Percentiles rank a stretch among this genome's conserved stretches.
Evolutionary conservation across 2,888 invertebrate species (phyloP).

Genomic region (Ophraella communa): DNA sequence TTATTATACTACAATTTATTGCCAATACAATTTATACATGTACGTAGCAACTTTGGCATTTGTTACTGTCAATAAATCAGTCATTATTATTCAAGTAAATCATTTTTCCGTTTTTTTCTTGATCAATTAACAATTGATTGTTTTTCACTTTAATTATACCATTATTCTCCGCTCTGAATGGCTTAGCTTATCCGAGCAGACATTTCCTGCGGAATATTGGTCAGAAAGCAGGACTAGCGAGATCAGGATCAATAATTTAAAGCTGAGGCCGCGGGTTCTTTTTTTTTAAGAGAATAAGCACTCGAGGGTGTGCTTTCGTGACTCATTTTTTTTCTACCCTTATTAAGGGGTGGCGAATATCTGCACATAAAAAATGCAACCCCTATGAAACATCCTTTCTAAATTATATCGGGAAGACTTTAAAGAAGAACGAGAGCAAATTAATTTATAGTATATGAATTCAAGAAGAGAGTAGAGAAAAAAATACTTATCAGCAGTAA

Average conservation of each 20-base stretch:
- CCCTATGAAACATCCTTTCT: constrained; percentile 47
- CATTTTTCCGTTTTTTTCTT: too few species aligned
- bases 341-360: constrained; percentile 56
- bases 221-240: constrained; percentile 31
- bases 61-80: too few species aligned
- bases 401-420: constrained; percentile 49
- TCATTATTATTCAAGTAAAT: too few species aligned
- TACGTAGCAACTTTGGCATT: too few species aligned
- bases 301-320: constrained; percentile 56
- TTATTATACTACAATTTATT: too few species aligned
- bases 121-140: too few species aligned
- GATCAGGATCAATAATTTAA: constrained; percentile 55
- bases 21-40: too few species aligned
- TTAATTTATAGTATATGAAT: constrained; percentile 48
- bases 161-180: too few species aligned
- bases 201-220: constrained; percentile 33
- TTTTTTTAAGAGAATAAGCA: constrained; percentile 54
- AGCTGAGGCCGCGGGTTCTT: constrained; percentile 57
- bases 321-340: constrained; percentile 59
- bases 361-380: constrained; percentile 60
- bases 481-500: constrained; percentile 40
- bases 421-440: constrained; percentile 49
- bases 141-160: too few species aligned
- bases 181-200: too few species aligned
- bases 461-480: constrained; percentile 20